phyloP scores from a whole-genome alignment of 2,888 invertebrate species.

The Geotrupes spiniger region DNA sequence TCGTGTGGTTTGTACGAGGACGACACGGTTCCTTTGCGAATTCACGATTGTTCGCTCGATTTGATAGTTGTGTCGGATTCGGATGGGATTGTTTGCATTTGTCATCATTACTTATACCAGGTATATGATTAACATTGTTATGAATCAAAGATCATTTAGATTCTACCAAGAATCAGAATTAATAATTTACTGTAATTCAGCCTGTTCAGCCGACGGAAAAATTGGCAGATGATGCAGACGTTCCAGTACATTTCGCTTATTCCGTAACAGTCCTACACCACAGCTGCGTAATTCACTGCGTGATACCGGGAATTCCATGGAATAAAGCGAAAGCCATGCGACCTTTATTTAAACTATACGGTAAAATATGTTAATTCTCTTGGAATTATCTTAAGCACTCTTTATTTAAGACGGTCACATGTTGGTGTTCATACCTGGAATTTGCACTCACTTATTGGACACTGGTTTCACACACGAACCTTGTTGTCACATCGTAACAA shows the following conservation, averaged over 20 bases:
- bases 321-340: slow-evolving; percentile 70
- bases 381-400: neutral
- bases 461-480: slow-evolving; percentile 82
- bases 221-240: slow-evolving; percentile 53
- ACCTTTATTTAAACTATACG: slow-evolving; percentile 74
- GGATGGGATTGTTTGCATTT: slow-evolving; percentile 70
- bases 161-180: neutral
- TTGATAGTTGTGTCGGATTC: slow-evolving; percentile 74
- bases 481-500: slow-evolving; percentile 73
- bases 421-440: slow-evolving; percentile 77
- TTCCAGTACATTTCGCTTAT: slow-evolving; percentile 79
- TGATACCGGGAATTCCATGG: slow-evolving; percentile 79
- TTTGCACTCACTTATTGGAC: slow-evolving; percentile 83
- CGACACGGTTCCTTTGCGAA: slow-evolving; percentile 73
- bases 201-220: slow-evolving; percentile 56
- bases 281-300: slow-evolving; percentile 79
- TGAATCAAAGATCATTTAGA: slow-evolving; percentile 5
- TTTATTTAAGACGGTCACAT: slow-evolving; percentile 68
- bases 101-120: slow-evolving; percentile 82
- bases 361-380: slow-evolving; percentile 32
- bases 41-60: slow-evolving; percentile 80
- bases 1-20: slow-evolving; percentile 72
- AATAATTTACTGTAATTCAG: slow-evolving; percentile 41
- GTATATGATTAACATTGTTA: no score
- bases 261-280: slow-evolving; percentile 80